Percentiles rank a stretch among this genome's conserved stretches.
These are phyloP conservation scores for Mya arenaria DNA, from an alignment of 1,140 invertebrate genomes.

Conservation along the genomic window DNA sequence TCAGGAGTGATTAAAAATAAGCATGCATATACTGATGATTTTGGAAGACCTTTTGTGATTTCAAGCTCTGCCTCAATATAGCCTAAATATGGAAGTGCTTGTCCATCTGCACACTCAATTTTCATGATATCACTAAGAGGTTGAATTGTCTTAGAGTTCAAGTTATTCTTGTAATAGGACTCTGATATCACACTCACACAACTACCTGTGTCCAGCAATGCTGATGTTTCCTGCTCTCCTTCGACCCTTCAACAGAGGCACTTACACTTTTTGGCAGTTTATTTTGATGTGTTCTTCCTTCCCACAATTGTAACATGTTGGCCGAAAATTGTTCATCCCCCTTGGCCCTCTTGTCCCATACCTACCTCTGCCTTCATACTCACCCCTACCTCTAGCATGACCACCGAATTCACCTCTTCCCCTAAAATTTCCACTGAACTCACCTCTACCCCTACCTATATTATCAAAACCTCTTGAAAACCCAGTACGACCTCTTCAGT, in stretches of 20 bases:
- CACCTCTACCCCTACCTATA: neutral
- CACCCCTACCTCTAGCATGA: too few relatives aligned
- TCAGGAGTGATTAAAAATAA: slow-evolving; percentile 38
- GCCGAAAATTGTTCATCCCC: neutral
- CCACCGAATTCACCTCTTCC: too few relatives aligned
- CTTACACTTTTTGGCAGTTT: slow-evolving; percentile 40
- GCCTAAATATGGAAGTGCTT: slow-evolving; percentile 50
- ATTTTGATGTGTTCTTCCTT: slow-evolving; percentile 2
- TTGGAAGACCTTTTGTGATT: slow-evolving; percentile 5
- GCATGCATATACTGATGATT: slow-evolving; percentile 12
- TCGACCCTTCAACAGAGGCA: slow-evolving; percentile 25
- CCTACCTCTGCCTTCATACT: neutral
- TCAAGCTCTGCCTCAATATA: slow-evolving; percentile 34
- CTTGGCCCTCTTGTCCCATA: neutral
- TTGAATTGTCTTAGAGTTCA: neutral
- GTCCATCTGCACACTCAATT: slow-evolving; percentile 56
- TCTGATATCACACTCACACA: slow-evolving; percentile 25
- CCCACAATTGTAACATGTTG: slow-evolving; percentile 6
- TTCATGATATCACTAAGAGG: neutral
- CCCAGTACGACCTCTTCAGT: neutral
- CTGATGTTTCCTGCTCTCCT: slow-evolving; percentile 13
- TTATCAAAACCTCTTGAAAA: neutral
- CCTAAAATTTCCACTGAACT: too few relatives aligned
- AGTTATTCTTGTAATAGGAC: slow-evolving; percentile 2
- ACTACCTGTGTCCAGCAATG: slow-evolving; percentile 17